phyloP scores from a whole-genome alignment of 2,888 invertebrate species.

The Coenonympha glycerion region DNA sequence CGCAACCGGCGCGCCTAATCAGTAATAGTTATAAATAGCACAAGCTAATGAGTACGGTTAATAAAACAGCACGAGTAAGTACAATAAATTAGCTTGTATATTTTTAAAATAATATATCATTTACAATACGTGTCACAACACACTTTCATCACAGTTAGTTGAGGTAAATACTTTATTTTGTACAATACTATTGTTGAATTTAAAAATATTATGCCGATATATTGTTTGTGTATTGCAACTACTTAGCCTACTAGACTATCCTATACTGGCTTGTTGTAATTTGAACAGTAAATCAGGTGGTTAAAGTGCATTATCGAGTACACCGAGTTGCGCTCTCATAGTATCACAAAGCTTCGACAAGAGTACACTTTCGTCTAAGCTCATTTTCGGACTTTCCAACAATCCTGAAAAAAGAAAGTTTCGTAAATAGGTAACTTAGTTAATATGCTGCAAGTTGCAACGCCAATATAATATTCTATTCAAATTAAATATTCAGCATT shows the following conservation, averaged over 20 bases:
- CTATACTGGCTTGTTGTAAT: slow-evolving; percentile 21
- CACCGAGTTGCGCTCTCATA: slow-evolving; percentile 81
- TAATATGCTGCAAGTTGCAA: too few species aligned
- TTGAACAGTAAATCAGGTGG: slow-evolving; percentile 11
- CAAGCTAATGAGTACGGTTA: slow-evolving; percentile 8
- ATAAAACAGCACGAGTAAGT: slow-evolving; percentile 24
- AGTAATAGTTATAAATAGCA: slow-evolving; percentile 8
- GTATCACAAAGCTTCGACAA: slow-evolving; percentile 84
- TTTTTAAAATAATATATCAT: slow-evolving; percentile 27
- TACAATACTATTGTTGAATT: slow-evolving; percentile 28
- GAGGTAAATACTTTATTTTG: slow-evolving; percentile 65
- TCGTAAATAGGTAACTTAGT: too few species aligned
- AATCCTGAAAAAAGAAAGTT: slow-evolving; percentile 70
- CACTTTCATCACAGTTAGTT: slow-evolving; percentile 64
- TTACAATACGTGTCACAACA: slow-evolving; percentile 33
- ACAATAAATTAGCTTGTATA: slow-evolving; percentile 30
- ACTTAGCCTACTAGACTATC: slow-evolving; percentile 14
- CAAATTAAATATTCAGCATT: too few species aligned
- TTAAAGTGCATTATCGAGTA: slow-evolving; percentile 40
- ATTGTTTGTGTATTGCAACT: slow-evolving; percentile 12
- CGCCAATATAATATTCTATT: too few species aligned
- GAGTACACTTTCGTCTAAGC: slow-evolving; percentile 80
- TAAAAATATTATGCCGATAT: background rate
- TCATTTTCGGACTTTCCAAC: slow-evolving; percentile 81
- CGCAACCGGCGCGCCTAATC: background rate